Evolutionary conservation across 2,797 vertebrate genomes (phyloP).

Genomic region (Typhlichthys eigenmanni): DNA sequence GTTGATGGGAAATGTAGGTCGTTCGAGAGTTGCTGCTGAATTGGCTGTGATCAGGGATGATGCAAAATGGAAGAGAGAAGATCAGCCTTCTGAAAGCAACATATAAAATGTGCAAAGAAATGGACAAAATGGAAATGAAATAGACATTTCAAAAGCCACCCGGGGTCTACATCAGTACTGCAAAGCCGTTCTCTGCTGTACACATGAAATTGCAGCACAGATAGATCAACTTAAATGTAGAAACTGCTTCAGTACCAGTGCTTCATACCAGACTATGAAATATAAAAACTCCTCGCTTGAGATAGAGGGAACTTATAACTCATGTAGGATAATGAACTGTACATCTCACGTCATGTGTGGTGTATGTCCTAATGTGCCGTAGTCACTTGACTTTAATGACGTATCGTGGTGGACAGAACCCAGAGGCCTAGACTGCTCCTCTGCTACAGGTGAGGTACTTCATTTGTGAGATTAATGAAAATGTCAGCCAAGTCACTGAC

Average conservation of each 20-base stretch:
- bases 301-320: constrained; percentile 24
- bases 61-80: constrained; percentile 11
- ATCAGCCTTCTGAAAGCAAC: not conserved
- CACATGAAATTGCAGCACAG: constrained; percentile 2
- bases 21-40: not conserved
- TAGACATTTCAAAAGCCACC: constrained; percentile 3
- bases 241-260: constrained; percentile 24
- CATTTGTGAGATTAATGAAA: constrained; percentile 58
- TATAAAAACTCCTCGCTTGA: constrained; percentile 30
- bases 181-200: not conserved
- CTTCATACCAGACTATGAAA: constrained; percentile 31
- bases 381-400: too few relatives aligned
- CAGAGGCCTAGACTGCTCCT: constrained; percentile 47
- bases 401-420: constrained; percentile 26
- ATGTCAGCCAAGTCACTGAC: constrained; percentile 33
- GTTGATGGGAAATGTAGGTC: not conserved
- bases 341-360: constrained; percentile 8
- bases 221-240: constrained; percentile 6
- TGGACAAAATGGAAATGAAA: constrained; percentile 19
- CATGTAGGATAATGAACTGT: constrained; percentile 7
- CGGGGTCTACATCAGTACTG: not conserved
- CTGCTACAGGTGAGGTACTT: constrained; percentile 50
- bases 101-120: constrained; percentile 5
- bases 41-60: constrained; percentile 5
- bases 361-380: not conserved